A percentile compares a stretch with the other conserved stretches of the same genome.
phyloP scores from a whole-genome alignment of 2,888 invertebrate species.

The Acheta domesticus region DNA sequence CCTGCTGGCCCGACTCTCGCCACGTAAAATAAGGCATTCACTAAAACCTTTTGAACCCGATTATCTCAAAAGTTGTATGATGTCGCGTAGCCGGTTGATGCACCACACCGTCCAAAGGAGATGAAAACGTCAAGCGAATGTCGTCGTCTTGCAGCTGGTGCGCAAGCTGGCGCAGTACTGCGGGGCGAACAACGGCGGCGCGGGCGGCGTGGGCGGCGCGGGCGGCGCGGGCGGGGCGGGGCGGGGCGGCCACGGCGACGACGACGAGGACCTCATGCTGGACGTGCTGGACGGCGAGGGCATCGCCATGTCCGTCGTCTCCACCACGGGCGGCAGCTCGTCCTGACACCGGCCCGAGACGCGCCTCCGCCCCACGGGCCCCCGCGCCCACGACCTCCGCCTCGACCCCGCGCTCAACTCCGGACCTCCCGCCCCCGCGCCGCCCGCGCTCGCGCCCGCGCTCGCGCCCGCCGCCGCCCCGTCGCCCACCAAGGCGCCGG shows the following conservation, averaged over 20 bases:
- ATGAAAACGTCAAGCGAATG: background rate
- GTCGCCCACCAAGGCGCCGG: background rate
- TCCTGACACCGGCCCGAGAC: conserved; percentile 37
- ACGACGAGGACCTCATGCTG: conserved; percentile 32
- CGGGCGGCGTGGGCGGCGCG: conserved; percentile 27
- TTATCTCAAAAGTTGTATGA: no score
- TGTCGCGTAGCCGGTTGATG: no score
- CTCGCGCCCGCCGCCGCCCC: background rate
- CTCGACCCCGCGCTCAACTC: background rate
- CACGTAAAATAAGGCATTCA: no score
- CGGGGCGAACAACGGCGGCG: conserved; percentile 33
- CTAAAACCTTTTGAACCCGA: no score
- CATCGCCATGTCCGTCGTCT: conserved; percentile 50
- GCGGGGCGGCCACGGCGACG: conserved; percentile 33
- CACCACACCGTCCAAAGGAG: no score
- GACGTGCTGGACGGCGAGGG: conserved; percentile 50
- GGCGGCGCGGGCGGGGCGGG: conserved; percentile 32
- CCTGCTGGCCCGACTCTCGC: no score
- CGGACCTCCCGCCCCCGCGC: background rate
- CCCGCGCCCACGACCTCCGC: background rate
- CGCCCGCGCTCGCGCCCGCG: background rate
- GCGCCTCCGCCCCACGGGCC: conserved; percentile 40
- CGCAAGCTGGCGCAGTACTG: conserved; percentile 31
- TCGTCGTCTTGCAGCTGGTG: conserved; percentile 20
- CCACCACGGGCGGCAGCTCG: conserved; percentile 43